These are phyloP conservation scores for Speoplatyrhinus poulsoni DNA, from an alignment of 2,113 vertebrate species.

Conservation along the genomic window DNA sequence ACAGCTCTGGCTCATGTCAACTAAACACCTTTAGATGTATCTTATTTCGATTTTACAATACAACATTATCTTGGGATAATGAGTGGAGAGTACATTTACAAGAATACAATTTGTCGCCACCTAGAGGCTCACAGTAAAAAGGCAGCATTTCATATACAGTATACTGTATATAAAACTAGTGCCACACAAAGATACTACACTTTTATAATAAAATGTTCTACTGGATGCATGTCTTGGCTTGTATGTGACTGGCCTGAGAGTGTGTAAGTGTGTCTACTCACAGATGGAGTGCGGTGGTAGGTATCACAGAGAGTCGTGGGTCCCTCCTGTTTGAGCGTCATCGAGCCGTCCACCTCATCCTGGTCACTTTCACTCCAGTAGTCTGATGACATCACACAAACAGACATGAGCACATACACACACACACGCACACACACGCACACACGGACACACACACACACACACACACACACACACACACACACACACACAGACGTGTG, in stretches of 20 bases:
- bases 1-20: no score
- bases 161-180: slow-evolving; percentile 52
- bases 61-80: slow-evolving; percentile 13
- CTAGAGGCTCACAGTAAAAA: slow-evolving; percentile 50
- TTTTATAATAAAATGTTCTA: slow-evolving; percentile 61
- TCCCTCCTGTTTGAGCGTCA: slow-evolving; percentile 89
- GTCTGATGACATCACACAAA: slow-evolving; percentile 69
- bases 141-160: slow-evolving; percentile 23
- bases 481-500: background rate
- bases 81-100: slow-evolving; percentile 8
- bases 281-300: slow-evolving; percentile 86
- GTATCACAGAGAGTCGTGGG: slow-evolving; percentile 80
- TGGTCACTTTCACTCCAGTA: slow-evolving; percentile 96
- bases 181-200: slow-evolving; percentile 42
- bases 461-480: background rate
- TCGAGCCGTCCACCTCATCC: slow-evolving; percentile 86
- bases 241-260: background rate
- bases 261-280: slow-evolving; percentile 67
- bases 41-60: no score
- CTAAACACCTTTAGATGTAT: no score
- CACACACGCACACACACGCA: background rate
- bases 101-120: slow-evolving; percentile 35
- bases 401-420: background rate
- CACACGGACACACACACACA: background rate
- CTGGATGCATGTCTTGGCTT: slow-evolving; percentile 18